Percentiles rank a stretch among this genome's conserved stretches.
These are phyloP conservation scores for Zaprionus vittiger DNA, from an alignment of 1,140 invertebrate genomes.

Conservation along the genomic window DNA sequence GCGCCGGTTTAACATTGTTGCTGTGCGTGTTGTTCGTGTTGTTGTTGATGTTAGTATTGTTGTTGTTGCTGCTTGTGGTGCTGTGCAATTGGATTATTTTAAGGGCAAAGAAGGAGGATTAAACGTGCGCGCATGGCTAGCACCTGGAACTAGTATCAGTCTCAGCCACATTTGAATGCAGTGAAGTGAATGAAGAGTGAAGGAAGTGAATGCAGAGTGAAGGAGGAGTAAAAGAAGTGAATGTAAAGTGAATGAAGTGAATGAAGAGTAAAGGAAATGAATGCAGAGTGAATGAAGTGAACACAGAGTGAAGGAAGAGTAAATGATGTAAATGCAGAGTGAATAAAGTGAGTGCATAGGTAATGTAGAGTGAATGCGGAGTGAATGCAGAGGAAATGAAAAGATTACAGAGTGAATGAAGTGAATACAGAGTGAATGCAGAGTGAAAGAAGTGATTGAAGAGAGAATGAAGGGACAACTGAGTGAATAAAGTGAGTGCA, in stretches of 20 bases:
- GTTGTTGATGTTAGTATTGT: slow-evolving; percentile 12
- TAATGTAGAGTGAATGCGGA: no score
- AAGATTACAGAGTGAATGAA: neutral
- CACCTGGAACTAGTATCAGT: slow-evolving; percentile 13
- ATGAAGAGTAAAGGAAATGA: no score
- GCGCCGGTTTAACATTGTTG: slow-evolving; percentile 56
- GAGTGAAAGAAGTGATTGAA: no score
- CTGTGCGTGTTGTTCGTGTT: slow-evolving; percentile 5
- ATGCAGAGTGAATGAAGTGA: no score
- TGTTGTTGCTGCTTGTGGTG: slow-evolving; percentile 18
- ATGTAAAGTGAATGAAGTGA: neutral
- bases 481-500: no score
- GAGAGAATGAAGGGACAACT: neutral
- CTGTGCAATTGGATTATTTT: slow-evolving; percentile 54
- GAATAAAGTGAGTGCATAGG: no score
- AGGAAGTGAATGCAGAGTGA: slow-evolving; percentile 13
- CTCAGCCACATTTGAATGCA: slow-evolving; percentile 9
- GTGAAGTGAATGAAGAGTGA: neutral
- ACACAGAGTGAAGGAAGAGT: no score
- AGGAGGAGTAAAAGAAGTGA: neutral
- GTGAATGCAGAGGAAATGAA: no score
- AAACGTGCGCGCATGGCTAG: slow-evolving; percentile 46
- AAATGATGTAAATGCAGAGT: no score
- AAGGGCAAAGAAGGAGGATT: slow-evolving; percentile 34
- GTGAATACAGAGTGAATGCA: neutral